Base-by-base conservation (phyloP, 2,113 vertebrate genomes). In the Oreochromis tanganicae region DNA sequence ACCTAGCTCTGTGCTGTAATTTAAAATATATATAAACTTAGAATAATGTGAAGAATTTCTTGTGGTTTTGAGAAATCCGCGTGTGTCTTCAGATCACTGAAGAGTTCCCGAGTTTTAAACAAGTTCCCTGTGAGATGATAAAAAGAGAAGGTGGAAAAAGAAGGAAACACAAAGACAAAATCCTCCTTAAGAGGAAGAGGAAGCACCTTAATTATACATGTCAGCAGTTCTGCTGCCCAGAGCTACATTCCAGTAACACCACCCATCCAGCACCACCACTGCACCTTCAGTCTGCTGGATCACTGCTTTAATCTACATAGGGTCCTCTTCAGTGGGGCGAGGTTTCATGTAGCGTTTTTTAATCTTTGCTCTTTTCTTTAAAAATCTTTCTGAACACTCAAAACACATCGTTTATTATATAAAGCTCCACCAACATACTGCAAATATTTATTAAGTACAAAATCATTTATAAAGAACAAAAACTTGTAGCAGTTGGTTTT, bases 201-300 rank as follows among this genome's bases (percentile, higher is more conserved):
- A 73, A 71, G 24, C 34, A 2, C 80, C 85, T 83, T 83, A 81
- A 90, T 90, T 34, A 88, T 88, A 41, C 73, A 90, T 88, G 43
- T 80, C 57, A 83, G 59, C 80, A 43, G 29, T 61, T 71, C 32
- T 83, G 24, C 61, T 81, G 78, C 85, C 66, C 4, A 17, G 59
- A 46, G 86, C 80, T 80, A 7, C 83, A 59, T 80, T 85, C 83
- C 57, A 82, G n/a, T 56, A 78, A 81, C 75, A 48, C 27, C 66
- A 10, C 50, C 48, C 57, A 34, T 6, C 14, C 59, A 68, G 63
- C 19, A 59, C 46, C 88, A 81, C 24, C 1, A 43, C 38, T 57
- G 34, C 41, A 81, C 52, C 10, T 43, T 43, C n/a, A 71, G 12
- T 16, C 38, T 71, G 38, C 38, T 24, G 12, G 3, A 21, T 68